Evolutionary conservation across 2,888 invertebrate species (phyloP), one percentile per base, ranked within the genome.

Genomic region (Lathronympha strigana): DNA sequence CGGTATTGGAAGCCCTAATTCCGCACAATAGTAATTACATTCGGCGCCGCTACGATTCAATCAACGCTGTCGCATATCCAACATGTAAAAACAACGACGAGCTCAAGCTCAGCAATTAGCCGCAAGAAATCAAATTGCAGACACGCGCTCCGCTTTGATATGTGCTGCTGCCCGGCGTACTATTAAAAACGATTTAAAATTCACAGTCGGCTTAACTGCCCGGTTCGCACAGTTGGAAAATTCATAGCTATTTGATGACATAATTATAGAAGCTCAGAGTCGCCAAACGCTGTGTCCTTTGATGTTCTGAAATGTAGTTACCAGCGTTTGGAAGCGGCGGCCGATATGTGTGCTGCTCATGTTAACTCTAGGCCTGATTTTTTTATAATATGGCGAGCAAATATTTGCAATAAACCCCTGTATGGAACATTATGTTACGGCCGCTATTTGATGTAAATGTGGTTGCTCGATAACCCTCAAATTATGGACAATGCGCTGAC

Each of bases 101-200:
- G 45, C 61, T 15, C 21, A 61, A 54, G 47, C 36, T 54, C 40
- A 33, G 68, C 61, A 61, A 61, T 66, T 61, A 66, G 66, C 50
- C 58, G 13, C 53, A 64, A 57, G 57, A 67, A 63, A 63, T 86
- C 83, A 78, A 84, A 88, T 87, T 83, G 74, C 74, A 78, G 77
- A 72, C 72, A 71, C 75, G 71, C 80, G 79, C 76, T 72, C n/a
- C 76, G 81, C 85, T 88, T 84, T 86, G 82, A 81, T 76, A 79
- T 74, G 71, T 76, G 78, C 74, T 71, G 72, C 68, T 72, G 76
- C 73, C 70, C 72, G 71, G 66, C 58, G 74, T 73, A 77, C 83
- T 84, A 89, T 90, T 90, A 90, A 90, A 91, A 89, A 86, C 81
- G 85, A 88, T 90, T 89, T 91, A 90, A 88, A 90, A 91, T 91